Percentiles rank a stretch among this genome's conserved stretches.
Conservation (phyloP, 2,797 vertebrate species). For the Eulemur coronatus region DNA sequence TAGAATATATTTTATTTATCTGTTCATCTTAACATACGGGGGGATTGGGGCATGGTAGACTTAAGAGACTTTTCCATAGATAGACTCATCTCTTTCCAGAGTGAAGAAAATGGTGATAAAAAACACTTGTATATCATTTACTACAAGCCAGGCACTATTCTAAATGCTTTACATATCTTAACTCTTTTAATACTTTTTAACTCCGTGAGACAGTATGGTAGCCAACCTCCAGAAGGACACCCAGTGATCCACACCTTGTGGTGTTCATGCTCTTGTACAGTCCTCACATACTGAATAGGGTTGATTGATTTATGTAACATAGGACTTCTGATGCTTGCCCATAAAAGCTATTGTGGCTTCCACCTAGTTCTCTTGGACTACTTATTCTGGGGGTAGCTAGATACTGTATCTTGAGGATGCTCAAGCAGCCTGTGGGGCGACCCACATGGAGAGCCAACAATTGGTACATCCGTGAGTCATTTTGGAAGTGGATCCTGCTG, state of each 20-base stretch:
- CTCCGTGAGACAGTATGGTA: too few relatives aligned
- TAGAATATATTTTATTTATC: background rate
- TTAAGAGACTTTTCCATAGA: background rate
- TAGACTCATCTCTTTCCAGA: background rate
- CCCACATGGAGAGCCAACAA: background rate
- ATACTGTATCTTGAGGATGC: background rate
- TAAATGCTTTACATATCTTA: background rate
- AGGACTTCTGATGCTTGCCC: background rate
- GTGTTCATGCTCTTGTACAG: background rate
- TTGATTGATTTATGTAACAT: background rate
- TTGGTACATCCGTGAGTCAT: background rate
- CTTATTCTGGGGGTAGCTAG: background rate
- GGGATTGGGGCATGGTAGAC: background rate
- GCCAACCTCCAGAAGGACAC: too few relatives aligned
- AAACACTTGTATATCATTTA: background rate
- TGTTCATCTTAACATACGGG: background rate
- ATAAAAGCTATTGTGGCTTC: background rate
- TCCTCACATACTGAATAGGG: background rate
- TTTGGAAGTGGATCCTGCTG: background rate
- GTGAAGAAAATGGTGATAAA: background rate
- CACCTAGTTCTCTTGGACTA: background rate
- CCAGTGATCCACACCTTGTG: background rate
- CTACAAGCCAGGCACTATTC: background rate
- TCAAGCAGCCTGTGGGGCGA: background rate
- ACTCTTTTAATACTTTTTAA: background rate